Percentiles rank a stretch among this genome's conserved stretches.
These are phyloP conservation scores for Ceratosolen solmsi DNA, from an alignment of 1,140 invertebrate species.

Conservation along the genomic window DNA sequence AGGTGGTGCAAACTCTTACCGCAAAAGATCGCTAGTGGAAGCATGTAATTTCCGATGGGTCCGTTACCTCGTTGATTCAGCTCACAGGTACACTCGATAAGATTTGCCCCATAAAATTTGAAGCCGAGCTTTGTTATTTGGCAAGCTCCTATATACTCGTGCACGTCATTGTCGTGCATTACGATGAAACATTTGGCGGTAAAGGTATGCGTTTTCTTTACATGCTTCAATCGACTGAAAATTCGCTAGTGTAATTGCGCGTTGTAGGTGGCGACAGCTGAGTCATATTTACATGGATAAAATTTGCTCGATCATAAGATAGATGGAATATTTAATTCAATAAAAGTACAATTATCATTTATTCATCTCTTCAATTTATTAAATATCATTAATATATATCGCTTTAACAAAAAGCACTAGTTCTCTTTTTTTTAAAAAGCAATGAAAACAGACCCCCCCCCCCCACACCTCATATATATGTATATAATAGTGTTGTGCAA, in stretches of 20 bases:
- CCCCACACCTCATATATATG: no score
- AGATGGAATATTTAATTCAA: no score
- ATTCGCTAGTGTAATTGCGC: not conserved
- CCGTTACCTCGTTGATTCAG: not conserved
- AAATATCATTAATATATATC: no score
- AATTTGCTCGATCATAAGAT: not conserved
- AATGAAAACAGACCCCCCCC: no score
- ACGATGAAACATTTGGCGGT: not conserved
- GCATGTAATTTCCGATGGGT: not conserved
- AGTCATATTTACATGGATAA: not conserved
- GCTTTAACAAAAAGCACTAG: no score
- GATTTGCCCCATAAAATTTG: no score
- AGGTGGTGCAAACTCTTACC: not conserved
- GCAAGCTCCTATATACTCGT: not conserved
- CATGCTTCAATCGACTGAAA: not conserved
- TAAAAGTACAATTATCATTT: no score
- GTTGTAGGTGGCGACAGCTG: not conserved
- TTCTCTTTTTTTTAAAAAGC: no score
- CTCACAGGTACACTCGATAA: not conserved
- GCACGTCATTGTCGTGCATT: not conserved
- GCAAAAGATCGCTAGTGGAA: not conserved
- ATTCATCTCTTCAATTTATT: no score
- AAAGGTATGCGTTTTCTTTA: not conserved
- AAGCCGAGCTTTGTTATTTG: not conserved
- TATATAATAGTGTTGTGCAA: no score